phyloP scores from a whole-genome alignment of 2,888 invertebrate genomes.

The Dorcus parallelipipedus region DNA sequence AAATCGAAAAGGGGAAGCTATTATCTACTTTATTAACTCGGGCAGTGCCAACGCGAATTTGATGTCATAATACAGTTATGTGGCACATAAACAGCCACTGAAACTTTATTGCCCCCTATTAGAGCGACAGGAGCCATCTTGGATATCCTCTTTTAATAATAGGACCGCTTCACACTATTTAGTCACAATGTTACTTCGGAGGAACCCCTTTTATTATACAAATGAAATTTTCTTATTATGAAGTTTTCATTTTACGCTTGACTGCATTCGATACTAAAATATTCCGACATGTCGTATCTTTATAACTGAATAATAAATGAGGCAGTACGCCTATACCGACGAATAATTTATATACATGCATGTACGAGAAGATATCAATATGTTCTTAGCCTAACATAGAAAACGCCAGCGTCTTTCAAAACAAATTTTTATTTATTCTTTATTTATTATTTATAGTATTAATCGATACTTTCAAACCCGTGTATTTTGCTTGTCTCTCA shows the following conservation, averaged over 20 bases:
- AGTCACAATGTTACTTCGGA: too few species aligned
- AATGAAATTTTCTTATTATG: not conserved
- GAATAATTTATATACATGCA: too few species aligned
- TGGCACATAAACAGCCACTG: conserved; percentile 33
- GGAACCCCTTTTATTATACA: too few species aligned
- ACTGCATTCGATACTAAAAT: conserved; percentile 1
- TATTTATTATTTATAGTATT: too few species aligned
- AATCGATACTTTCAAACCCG: too few species aligned
- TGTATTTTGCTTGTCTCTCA: too few species aligned
- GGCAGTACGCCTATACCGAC: too few species aligned
- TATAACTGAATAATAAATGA: too few species aligned
- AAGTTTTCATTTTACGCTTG: not conserved
- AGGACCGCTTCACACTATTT: conserved; percentile 15
- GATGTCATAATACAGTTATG: conserved; percentile 41
- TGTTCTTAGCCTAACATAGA: too few species aligned
- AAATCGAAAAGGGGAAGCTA: conserved; percentile 30
- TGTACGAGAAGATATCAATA: too few species aligned
- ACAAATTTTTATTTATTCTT: too few species aligned
- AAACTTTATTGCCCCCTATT: conserved; percentile 29
- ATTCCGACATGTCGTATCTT: not conserved
- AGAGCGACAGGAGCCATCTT: conserved; percentile 27
- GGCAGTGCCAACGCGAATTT: conserved; percentile 36
- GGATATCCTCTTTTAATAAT: conserved; percentile 26
- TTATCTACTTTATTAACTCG: conserved; percentile 41
- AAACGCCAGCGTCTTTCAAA: too few species aligned